phyloP scores from a whole-genome alignment of 53 echinoderm and acorn worm genomes.

The Zoroaster sp. region DNA sequence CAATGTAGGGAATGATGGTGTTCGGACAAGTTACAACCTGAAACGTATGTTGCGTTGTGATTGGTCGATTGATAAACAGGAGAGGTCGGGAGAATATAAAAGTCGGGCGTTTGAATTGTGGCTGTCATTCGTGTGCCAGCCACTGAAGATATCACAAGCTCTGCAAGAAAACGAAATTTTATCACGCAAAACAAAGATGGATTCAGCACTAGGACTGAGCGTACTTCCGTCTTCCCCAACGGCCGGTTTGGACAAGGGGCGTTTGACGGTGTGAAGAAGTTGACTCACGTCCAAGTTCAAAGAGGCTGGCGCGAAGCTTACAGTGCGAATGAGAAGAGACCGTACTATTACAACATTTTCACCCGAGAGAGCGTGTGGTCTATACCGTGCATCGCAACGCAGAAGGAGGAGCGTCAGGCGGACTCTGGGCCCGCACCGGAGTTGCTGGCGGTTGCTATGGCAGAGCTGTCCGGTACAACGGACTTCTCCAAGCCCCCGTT shows the following conservation, averaged over 20 bases:
- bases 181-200: no score
- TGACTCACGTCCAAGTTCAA: not conserved
- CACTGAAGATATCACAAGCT: no score
- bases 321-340: not conserved
- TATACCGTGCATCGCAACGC: not conserved
- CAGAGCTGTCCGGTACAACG: not conserved
- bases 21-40: no score
- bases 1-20: no score
- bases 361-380: no score
- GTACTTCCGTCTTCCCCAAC: not conserved
- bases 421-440: not conserved
- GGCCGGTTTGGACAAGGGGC: not conserved
- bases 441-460: not conserved
- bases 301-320: not conserved
- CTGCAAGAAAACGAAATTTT: no score
- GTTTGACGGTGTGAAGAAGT: not conserved
- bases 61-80: no score
- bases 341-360: slow-evolving; percentile 6
- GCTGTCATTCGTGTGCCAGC: no score
- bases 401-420: not conserved
- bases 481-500: not conserved
- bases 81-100: no score
- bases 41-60: no score
- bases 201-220: no score
- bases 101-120: no score